Conservation (phyloP, 2,113 vertebrate genomes). For the Macrotis lagotis region DNA sequence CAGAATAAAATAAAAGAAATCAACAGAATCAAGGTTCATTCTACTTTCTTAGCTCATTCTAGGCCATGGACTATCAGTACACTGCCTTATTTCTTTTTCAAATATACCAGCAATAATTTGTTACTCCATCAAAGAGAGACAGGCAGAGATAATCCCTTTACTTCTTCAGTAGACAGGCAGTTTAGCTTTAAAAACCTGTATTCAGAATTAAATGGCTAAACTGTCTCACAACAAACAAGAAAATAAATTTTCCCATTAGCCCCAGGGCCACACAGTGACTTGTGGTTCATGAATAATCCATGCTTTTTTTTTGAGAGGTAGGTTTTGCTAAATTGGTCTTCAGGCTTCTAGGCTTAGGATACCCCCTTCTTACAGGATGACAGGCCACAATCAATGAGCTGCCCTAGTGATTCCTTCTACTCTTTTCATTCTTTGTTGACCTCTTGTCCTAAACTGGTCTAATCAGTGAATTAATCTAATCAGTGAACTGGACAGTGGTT, state of each 20-base stretch:
- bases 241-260: not conserved
- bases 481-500: not conserved
- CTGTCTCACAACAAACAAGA: not conserved
- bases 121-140: not conserved
- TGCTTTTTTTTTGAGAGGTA: not conserved
- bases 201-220: not conserved
- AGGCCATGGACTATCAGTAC: not conserved
- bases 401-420: not conserved
- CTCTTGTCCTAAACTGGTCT: not conserved
- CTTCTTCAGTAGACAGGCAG: not conserved
- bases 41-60: not conserved
- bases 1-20: not conserved
- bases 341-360: not conserved
- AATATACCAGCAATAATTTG: not conserved
- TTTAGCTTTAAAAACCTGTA: not conserved
- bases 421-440: not conserved
- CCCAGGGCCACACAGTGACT: not conserved
- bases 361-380: not conserved
- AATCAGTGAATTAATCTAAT: not conserved
- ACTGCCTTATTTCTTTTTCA: not conserved
- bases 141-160: not conserved
- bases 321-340: not conserved
- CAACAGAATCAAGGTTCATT: not conserved
- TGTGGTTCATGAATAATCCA: not conserved
- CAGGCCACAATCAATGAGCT: not conserved